These are phyloP conservation scores for Orius laevigatus DNA, from an alignment of 1,140 invertebrate genomes.

Conservation along the genomic window DNA sequence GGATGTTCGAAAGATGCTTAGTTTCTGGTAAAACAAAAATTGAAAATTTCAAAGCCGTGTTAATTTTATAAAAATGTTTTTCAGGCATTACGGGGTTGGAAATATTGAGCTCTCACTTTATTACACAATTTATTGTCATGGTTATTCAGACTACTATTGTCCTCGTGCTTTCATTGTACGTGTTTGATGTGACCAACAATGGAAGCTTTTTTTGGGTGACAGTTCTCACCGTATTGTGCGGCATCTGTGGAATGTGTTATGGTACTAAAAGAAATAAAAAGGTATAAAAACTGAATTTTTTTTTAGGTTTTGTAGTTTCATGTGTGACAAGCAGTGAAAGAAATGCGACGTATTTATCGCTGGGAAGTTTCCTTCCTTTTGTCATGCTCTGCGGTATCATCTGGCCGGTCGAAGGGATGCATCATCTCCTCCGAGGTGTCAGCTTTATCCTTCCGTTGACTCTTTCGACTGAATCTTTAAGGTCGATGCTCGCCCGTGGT, in stretches of 20 bases:
- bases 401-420: constrained; percentile 81
- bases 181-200: constrained; percentile 50
- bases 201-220: constrained; percentile 32
- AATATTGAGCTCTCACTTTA: constrained; percentile 79
- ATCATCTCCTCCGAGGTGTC: constrained; percentile 55
- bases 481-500: constrained; percentile 76
- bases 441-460: constrained; percentile 76
- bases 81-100: constrained; percentile 74
- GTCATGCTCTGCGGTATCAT: constrained; percentile 76
- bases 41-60: constrained; percentile 5
- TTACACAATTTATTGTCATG: constrained; percentile 88
- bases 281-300: neutral
- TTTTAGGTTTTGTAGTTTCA: constrained; percentile 71
- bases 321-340: constrained; percentile 80
- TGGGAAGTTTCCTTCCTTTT: constrained; percentile 89
- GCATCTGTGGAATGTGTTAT: constrained; percentile 87
- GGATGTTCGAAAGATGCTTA: constrained; percentile 74
- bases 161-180: constrained; percentile 55
- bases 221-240: constrained; percentile 62
- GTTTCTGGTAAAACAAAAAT: constrained; percentile 35
- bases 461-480: constrained; percentile 72
- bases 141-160: constrained; percentile 87
- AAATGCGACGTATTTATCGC: constrained; percentile 82
- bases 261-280: constrained; percentile 27
- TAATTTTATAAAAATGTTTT: constrained; percentile 15